Evolutionary conservation across 1,140 invertebrate genomes (phyloP).

Genomic region (Cotesia glomerata): DNA sequence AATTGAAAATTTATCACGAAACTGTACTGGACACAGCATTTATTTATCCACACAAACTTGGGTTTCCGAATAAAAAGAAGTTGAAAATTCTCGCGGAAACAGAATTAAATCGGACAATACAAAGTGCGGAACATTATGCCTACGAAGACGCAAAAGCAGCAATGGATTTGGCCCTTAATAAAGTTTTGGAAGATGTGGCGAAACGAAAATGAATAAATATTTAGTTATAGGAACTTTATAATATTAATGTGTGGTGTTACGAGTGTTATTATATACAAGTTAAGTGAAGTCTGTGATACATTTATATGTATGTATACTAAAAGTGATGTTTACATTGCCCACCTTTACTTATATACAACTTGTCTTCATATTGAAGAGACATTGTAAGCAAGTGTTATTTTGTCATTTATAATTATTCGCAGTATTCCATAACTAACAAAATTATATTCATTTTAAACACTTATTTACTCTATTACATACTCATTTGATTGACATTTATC

Average conservation of each 20-base stretch:
- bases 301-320: slow-evolving; percentile 19
- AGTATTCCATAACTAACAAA: not conserved
- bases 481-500: too few relatives aligned
- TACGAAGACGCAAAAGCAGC: slow-evolving; percentile 86
- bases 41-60: slow-evolving; percentile 80
- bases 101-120: slow-evolving; percentile 79
- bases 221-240: not conserved
- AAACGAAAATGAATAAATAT: not conserved
- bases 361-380: not conserved
- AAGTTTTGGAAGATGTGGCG: slow-evolving; percentile 54
- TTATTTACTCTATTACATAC: too few relatives aligned
- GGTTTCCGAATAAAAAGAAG: slow-evolving; percentile 78
- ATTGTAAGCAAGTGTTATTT: not conserved
- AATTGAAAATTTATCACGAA: slow-evolving; percentile 82
- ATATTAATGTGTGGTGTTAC: slow-evolving; percentile 33
- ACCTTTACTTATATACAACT: not conserved
- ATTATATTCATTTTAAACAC: too few relatives aligned
- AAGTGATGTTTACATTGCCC: slow-evolving; percentile 6
- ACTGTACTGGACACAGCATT: slow-evolving; percentile 88
- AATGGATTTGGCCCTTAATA: slow-evolving; percentile 82
- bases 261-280: slow-evolving; percentile 24
- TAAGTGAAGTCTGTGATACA: slow-evolving; percentile 51
- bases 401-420: not conserved
- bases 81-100: slow-evolving; percentile 76
- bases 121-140: slow-evolving; percentile 79